These are phyloP conservation scores for Papilio dardanus DNA, from an alignment of 1,140 invertebrate species.

Conservation along the genomic window DNA sequence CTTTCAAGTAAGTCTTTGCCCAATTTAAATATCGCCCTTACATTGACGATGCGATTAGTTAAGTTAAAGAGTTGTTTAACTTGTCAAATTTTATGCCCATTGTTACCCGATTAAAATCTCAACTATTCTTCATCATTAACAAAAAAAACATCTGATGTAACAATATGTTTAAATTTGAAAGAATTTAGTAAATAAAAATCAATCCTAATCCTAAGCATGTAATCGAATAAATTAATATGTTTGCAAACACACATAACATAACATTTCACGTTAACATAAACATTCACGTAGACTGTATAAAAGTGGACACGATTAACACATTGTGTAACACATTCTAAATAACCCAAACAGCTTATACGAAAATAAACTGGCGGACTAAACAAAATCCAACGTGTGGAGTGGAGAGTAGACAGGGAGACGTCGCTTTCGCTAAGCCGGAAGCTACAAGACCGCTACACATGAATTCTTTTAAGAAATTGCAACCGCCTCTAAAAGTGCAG, in stretches of 20 bases:
- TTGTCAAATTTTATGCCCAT: too few species aligned
- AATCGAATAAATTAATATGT: conserved; percentile 16
- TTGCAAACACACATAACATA: conserved; percentile 11
- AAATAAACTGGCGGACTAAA: conserved; percentile 23
- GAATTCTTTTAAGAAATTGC: not conserved
- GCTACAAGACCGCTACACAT: not conserved
- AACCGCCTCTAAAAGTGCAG: not conserved
- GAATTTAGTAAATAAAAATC: not conserved
- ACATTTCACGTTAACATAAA: conserved; percentile 8
- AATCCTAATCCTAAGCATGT: not conserved
- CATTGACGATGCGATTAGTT: too few species aligned
- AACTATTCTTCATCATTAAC: too few species aligned
- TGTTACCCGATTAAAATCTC: too few species aligned
- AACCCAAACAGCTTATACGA: conserved; percentile 31
- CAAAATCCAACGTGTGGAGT: conserved; percentile 11
- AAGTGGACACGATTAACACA: conserved; percentile 15
- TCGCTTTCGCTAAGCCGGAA: conserved; percentile 27
- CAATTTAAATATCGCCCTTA: not conserved
- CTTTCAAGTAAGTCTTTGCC: not conserved
- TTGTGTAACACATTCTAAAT: conserved; percentile 21
- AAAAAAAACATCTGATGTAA: not conserved
- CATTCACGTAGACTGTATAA: conserved; percentile 20
- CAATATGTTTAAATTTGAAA: not conserved
- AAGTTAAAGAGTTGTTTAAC: too few species aligned
- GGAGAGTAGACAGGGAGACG: conserved; percentile 30